Evolutionary conservation across 2,888 invertebrate species (phyloP), one percentile per base, ranked within the genome.

Genomic region (Agrochola lota): DNA sequence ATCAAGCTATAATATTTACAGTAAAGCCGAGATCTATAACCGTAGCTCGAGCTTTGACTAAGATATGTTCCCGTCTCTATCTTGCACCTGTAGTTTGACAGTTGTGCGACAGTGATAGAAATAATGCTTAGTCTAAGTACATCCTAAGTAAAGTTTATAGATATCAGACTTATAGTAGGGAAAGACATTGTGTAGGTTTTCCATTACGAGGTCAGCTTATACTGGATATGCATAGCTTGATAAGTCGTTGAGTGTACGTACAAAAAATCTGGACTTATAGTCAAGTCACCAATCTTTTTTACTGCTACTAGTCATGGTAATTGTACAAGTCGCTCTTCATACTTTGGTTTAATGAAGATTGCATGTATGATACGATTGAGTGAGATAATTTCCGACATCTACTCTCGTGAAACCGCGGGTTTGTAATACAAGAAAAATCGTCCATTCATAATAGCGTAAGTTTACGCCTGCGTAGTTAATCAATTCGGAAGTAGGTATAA

Each of bases 401-500:
- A 66, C 15, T 15, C 30, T 6, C 6, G 11, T 11, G 8, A 30
- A 46, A 4, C 11, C 23, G 30, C 23, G 8, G 8, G 1, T 68
- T 46, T n/a, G 1, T 17, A 46, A 26, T 68, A 77, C 49, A 60
- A 30, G 78, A 49, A 60, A 77, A 77, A 78, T 43, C n/a, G 15
- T 60, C 26, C n/a, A 9, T 67, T 52, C 20, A 20, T 30, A 77
- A 30, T 35, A 52, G 2, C 12, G 5, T 49, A 52, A 20, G 8
- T 52, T 52, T n/a, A 49, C 49, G 20, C 15, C 11, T 35, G 20
- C n/a, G 20, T 30, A 26, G 23, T 17, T 77, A 40, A 49, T 68
- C 49, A 49, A 59, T 49, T 77, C 40, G 49, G 59, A 78, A 69
- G 78, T 52, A 30, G 59, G 74, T 75, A 73, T 62, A 30, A 52